Base-by-base conservation (phyloP, 1,140 invertebrate genomes). In the Microplitis demolitor region DNA sequence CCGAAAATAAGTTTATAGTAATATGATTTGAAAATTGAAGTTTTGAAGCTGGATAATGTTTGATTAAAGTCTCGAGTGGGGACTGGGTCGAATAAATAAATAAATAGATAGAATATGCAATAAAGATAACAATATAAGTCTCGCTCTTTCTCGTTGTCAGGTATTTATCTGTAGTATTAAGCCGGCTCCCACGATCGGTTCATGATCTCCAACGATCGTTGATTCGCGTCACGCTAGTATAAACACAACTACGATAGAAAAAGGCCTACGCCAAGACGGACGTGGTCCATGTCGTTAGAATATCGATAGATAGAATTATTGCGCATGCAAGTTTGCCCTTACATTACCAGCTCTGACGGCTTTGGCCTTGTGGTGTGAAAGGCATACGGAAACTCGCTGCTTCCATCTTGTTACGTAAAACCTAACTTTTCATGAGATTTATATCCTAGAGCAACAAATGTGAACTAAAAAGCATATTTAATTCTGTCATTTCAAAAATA, bases 381-480 rank as follows among this genome's bases (percentile, higher is more conserved):
- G 81, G 81, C 81, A 82, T 74, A 82, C 80, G 81, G 81, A 82
- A 82, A 82, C 81, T 54, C 64, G 70, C 63, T 76, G 75, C 81
- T 79, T 82, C 81, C 81, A 82, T 82, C 80, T 82, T 82, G 80
- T 82, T 82, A 82, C 81, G 81, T 82, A 82, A 82, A 80, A 73
- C 68, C 72, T 62, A 69, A 79, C 70, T 82, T 82, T 82, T 82
- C 81, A 79, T 75, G 81, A 80, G 78, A 81, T 77, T 75, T 72
- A 54, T 76, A 71, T 66, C 72, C 16, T 51, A 66, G 72, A 66
- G 33, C 6, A 68, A 64, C n/a, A 31, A 39, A 35, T 58, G 34
- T 31, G 13, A 54, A 14, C 9, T 24, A 13, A 24, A 6, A 16
- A 24, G 16, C 6, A 34, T 14, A 61, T 45, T 45, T 45, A 45